Evolutionary conservation across 2,888 invertebrate species (phyloP).

Genomic region (Gibbula magus): DNA sequence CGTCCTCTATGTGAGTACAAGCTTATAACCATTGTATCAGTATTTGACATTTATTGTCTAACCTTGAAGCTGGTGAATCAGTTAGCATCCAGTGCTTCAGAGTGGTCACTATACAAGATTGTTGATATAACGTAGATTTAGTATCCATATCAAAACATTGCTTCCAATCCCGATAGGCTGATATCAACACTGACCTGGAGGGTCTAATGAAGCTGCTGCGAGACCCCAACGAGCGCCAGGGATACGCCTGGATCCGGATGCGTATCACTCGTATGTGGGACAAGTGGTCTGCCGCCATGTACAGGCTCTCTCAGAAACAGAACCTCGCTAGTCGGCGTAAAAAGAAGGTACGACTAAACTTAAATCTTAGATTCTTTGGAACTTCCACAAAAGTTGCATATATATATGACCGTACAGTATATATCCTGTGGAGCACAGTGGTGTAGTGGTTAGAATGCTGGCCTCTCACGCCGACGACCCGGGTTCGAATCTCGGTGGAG

Average conservation of each 20-base stretch:
- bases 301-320: conserved; percentile 58
- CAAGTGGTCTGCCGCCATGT: conserved; percentile 67
- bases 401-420: background rate
- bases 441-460: no score
- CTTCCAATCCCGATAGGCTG: conserved; percentile 52
- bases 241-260: conserved; percentile 75
- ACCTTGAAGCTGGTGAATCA: no score
- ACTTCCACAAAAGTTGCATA: no score
- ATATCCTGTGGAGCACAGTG: no score
- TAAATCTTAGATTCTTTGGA: background rate
- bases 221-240: conserved; percentile 72
- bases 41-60: no score
- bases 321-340: conserved; percentile 58
- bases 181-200: conserved; percentile 59
- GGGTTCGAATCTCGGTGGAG: no score
- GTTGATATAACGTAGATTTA: no score
- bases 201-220: conserved; percentile 68
- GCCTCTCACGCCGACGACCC: no score
- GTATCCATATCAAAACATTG: background rate
- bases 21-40: no score
- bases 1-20: conserved; percentile 32
- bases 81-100: no score
- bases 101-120: no score
- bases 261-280: conserved; percentile 74
- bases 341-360: conserved; percentile 56